These are phyloP conservation scores for Biston betularia DNA, from an alignment of 2,888 invertebrate species.

Conservation along the genomic window DNA sequence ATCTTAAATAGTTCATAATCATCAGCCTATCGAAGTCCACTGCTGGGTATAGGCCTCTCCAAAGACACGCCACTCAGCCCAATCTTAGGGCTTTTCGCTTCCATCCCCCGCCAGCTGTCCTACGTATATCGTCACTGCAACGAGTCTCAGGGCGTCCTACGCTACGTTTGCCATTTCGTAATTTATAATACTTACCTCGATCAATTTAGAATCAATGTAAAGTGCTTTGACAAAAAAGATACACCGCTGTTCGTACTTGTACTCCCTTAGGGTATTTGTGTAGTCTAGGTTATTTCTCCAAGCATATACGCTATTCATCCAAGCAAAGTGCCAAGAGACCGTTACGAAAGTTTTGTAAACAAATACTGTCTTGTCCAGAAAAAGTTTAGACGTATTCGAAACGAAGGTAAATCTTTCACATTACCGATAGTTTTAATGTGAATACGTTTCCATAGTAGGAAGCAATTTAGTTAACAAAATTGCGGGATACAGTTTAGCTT, in stretches of 20 bases:
- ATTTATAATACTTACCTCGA: conserved; percentile 1
- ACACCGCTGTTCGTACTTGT: conserved; percentile 1
- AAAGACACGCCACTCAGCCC: no score
- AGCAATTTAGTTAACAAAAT: no score
- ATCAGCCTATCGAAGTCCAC: no score
- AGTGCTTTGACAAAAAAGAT: conserved; percentile 5
- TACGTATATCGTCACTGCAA: no score
- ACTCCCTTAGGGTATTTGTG: conserved; percentile 11
- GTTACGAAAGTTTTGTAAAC: conserved; percentile 19
- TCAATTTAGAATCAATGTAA: conserved; percentile 1
- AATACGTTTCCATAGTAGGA: not conserved
- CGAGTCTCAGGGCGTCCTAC: no score
- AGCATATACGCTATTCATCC: conserved; percentile 20
- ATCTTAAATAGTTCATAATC: no score
- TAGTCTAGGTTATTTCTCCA: conserved; percentile 25
- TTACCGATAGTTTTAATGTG: not conserved
- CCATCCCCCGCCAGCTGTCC: no score
- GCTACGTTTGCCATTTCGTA: no score
- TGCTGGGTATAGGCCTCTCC: no score
- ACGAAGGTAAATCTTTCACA: not conserved
- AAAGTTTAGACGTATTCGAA: conserved; percentile 1
- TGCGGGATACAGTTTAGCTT: no score
- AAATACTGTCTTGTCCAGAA: not conserved
- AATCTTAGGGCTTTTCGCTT: no score
- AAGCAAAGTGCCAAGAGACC: conserved; percentile 25